Evolutionary conservation across 2,888 invertebrate species (phyloP), one percentile per base, ranked within the genome.

Genomic region (Drosophila acutilabella): DNA sequence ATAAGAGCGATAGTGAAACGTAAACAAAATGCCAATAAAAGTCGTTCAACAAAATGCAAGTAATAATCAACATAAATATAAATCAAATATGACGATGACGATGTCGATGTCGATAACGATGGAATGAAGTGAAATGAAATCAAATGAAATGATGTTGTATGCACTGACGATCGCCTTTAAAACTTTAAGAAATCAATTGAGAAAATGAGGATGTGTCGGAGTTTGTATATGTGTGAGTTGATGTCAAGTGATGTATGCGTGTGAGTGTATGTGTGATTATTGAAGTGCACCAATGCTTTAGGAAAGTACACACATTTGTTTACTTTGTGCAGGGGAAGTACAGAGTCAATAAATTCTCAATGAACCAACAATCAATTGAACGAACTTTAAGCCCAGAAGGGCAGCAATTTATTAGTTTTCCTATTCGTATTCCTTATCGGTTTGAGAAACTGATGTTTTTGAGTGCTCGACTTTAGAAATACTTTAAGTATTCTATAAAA

Each of bases 21-120:
- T 65, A 74, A 81, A 79, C 71, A 77, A 87, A 84, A 82, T 71
- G 74, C 59, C 74, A 80, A 80, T 74, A 70, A 88, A 82, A 72
- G 51, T 61, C 71, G 56, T 64, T 51, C 67, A 70, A 81, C 64
- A 52, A 67, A 78, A 72, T 61, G 68, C 84, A 78, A 88, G 76
- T 79, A 74, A 80, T 70, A 78, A 58, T 48, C 48, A 72, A 66
- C 42, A 59, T 40, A 65, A 38, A 50, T 26, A 64, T 5, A 52
- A 67, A 74, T 52, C 54, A 50, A 58, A 53, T 57, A 41, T 51
- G 51, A n/a, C 48, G 48, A 48, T 48, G 38, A 10, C 23, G 20
- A 40, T 14, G 38, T 2, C 30, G 8, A 30, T 8, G 8, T 2
- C 30, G 30, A 30, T 30, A 8, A 8, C 30, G 5, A 42, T 42